Conservation (phyloP, 2,888 invertebrate species). For the Spicauda simplicius region DNA sequence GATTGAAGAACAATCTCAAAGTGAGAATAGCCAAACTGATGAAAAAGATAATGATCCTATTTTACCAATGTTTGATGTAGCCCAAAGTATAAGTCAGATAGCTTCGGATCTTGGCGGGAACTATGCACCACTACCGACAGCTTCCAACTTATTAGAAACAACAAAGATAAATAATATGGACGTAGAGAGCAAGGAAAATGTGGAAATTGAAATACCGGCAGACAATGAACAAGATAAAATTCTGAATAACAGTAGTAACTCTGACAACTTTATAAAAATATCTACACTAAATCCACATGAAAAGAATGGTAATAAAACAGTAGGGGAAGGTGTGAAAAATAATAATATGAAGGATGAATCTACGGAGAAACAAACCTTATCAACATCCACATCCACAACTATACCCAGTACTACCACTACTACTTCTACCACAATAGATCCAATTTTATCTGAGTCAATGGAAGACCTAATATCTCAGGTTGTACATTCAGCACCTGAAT, state of each 20-base stretch:
- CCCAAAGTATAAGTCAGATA: slow-evolving; percentile 80
- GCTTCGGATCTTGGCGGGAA: slow-evolving; percentile 74
- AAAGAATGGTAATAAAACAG: slow-evolving; percentile 42
- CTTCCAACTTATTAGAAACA: slow-evolving; percentile 63
- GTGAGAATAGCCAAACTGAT: slow-evolving; percentile 40
- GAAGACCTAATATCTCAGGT: slow-evolving; percentile 80
- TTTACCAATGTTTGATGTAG: slow-evolving; percentile 72
- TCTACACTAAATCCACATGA: slow-evolving; percentile 70
- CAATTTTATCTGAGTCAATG: slow-evolving; percentile 76
- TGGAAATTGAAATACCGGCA: slow-evolving; percentile 71
- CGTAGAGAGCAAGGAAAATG: slow-evolving; percentile 75
- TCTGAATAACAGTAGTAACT: slow-evolving; percentile 41
- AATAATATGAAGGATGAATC: slow-evolving; percentile 32
- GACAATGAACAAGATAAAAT: slow-evolving; percentile 48
- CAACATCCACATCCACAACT: slow-evolving; percentile 44
- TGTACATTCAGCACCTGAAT: slow-evolving; percentile 63
- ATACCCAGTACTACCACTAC: slow-evolving; percentile 36
- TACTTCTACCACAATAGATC: slow-evolving; percentile 64
- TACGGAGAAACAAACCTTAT: slow-evolving; percentile 22
- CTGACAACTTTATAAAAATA: slow-evolving; percentile 70
- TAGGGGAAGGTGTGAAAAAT: slow-evolving; percentile 26
- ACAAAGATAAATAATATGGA: slow-evolving; percentile 57
- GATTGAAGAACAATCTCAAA: slow-evolving; percentile 40
- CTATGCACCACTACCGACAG: slow-evolving; percentile 67
- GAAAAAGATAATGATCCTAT: slow-evolving; percentile 53